Percentiles rank a stretch among this genome's conserved stretches.
Evolutionary conservation across 1,140 invertebrate species (phyloP).

Genomic region (Drosophila littoralis): DNA sequence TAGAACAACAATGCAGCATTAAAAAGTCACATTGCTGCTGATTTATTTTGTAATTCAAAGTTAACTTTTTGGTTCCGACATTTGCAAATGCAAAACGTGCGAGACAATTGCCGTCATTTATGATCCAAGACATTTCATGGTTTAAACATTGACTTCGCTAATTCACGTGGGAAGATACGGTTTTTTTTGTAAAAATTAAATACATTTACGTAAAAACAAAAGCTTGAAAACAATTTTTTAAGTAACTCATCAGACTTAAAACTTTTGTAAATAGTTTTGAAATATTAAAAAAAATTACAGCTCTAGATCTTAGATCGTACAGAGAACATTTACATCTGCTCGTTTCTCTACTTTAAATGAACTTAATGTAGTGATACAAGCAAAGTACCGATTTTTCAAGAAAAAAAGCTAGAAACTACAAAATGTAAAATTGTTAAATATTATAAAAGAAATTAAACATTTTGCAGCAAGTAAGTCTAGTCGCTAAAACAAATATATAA

Average conservation of each 20-base stretch:
- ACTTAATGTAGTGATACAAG: too few relatives aligned
- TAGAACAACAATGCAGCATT: constrained; percentile 70
- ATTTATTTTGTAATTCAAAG: constrained; percentile 78
- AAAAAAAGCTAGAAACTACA: background rate
- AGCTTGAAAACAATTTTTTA: background rate
- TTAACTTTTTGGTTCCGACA: constrained; percentile 56
- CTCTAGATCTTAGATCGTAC: too few relatives aligned
- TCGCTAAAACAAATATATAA: background rate
- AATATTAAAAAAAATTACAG: too few relatives aligned
- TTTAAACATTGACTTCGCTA: constrained; percentile 6
- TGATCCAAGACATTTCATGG: constrained; percentile 46
- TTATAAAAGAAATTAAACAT: background rate
- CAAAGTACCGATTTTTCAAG: background rate
- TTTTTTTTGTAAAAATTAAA: background rate
- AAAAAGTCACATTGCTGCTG: constrained; percentile 77
- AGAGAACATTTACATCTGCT: too few relatives aligned
- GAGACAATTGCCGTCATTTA: constrained; percentile 60
- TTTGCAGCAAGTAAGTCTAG: background rate
- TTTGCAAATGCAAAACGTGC: constrained; percentile 60
- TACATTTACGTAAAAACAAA: background rate
- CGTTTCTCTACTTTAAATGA: background rate
- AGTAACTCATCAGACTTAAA: too few relatives aligned
- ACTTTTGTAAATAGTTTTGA: too few relatives aligned
- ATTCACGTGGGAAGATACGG: constrained; percentile 1
- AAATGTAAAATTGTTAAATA: background rate